These are phyloP conservation scores for Helicoverpa zea DNA, from an alignment of 1,140 invertebrate species.

Conservation along the genomic window DNA sequence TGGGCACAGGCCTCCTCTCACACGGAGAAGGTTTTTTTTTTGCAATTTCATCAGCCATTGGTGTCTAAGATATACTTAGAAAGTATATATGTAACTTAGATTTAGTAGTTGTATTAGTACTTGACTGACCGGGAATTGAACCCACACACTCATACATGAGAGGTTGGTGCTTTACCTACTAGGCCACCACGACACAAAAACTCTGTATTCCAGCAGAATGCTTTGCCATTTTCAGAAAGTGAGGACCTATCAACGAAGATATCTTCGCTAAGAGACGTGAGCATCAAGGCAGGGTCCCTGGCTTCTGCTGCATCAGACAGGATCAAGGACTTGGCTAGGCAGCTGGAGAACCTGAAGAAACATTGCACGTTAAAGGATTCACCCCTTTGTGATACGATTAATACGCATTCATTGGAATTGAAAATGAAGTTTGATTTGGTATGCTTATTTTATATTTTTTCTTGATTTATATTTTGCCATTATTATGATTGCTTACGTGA, in stretches of 20 bases:
- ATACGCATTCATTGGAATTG: constrained; percentile 87
- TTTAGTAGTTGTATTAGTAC: too few relatives aligned
- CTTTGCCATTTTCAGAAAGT: constrained; percentile 79
- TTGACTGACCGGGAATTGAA: too few relatives aligned
- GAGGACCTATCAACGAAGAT: constrained; percentile 86
- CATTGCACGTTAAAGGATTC: constrained; percentile 88
- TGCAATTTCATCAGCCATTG: too few relatives aligned
- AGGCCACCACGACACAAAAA: too few relatives aligned
- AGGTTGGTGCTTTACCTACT: too few relatives aligned
- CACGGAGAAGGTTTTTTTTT: too few relatives aligned
- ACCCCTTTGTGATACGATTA: constrained; percentile 89
- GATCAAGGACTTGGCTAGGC: constrained; percentile 86
- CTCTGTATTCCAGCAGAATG: neutral
- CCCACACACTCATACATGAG: too few relatives aligned
- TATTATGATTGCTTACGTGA: too few relatives aligned
- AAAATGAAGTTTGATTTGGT: constrained; percentile 84
- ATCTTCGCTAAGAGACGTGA: constrained; percentile 85
- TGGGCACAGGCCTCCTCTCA: too few relatives aligned
- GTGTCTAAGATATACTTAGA: too few relatives aligned
- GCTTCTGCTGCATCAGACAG: constrained; percentile 78
- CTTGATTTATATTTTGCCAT: neutral
- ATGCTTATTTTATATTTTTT: constrained; percentile 43
- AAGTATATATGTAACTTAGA: too few relatives aligned
- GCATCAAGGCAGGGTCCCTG: constrained; percentile 74
- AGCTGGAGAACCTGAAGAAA: constrained; percentile 87